Conservation (phyloP, 2,888 invertebrate genomes). For the Hirudinaria manillensis region DNA sequence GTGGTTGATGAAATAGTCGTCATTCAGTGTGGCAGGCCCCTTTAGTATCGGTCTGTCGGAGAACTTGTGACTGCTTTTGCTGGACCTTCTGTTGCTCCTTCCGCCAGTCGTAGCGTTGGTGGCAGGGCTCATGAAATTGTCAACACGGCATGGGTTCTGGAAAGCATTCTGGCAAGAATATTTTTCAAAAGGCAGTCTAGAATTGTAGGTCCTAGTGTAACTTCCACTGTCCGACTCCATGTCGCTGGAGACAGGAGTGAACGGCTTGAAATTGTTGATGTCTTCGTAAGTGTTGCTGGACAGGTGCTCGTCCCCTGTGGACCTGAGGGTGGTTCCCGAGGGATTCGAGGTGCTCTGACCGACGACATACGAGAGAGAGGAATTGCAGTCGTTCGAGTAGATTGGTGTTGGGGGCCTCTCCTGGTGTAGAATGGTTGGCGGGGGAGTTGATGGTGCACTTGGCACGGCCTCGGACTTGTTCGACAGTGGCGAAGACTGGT, state of each 20-base stretch:
- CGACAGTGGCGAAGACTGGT: constrained; percentile 27
- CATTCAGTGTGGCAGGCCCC: constrained; percentile 3
- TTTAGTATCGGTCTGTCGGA: background rate
- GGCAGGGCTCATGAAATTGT: background rate
- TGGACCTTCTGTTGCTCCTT: background rate
- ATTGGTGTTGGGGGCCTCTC: constrained; percentile 20
- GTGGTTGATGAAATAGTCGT: constrained; percentile 22
- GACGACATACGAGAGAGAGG: background rate
- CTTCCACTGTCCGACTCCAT: constrained; percentile 10
- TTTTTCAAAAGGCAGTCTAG: constrained; percentile 23
- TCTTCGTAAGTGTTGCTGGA: constrained; percentile 19
- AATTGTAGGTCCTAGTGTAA: background rate
- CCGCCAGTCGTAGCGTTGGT: background rate
- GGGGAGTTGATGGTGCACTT: constrained; percentile 1
- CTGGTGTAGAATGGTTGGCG: constrained; percentile 2
- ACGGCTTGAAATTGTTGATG: constrained; percentile 16
- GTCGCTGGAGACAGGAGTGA: constrained; percentile 9
- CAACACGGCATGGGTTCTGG: background rate
- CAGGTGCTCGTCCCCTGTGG: background rate
- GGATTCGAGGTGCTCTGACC: background rate
- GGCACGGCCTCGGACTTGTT: constrained; percentile 20
- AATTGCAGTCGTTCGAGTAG: constrained; percentile 12
- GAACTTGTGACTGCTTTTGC: constrained; percentile 8
- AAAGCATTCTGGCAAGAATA: constrained; percentile 14
- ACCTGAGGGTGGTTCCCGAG: background rate